Evolutionary conservation across 2,888 invertebrate species (phyloP), one percentile per base, ranked within the genome.

Genomic region (Quadroppia sp.): DNA sequence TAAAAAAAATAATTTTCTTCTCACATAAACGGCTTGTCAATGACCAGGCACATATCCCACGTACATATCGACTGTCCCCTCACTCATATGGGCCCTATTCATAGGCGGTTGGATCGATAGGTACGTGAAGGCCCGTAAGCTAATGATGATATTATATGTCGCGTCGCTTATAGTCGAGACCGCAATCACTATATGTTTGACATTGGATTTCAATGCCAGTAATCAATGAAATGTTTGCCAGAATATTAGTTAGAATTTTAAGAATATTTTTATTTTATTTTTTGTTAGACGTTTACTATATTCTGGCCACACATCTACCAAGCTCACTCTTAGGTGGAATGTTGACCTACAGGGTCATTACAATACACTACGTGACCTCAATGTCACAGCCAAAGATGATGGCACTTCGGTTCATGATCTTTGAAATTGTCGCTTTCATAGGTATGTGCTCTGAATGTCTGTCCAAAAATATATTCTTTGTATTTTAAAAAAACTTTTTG

Each of bases 61-160:
- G 1, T 61, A 61, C 15, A 3, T 32, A 61, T 17, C 61, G 1
- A 32, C 32, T n/a, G 32, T 32, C n/a, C 61, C 61, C 1, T 32
- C 32, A 32, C 17, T 61, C 15, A 30, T 61, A 1, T 61, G 61
- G 61, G 36, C 61, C 17, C 17, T 61, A 11, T 61, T 61, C 17
- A 1, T 61, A 0, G 61, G 61, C n/a, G 61, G 32, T 9, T 61
- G 61, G 61, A 61, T 61, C 20, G 61, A 61, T 30, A 28, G 61
- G n/a, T 61, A 61, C 28, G 61, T 32, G 2, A 32, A 30, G 30
- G 61, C 17, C 1, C 2, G 61, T 1, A 61, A 61, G 15, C 25
- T 20, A 2, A 11, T 59, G 17, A 32, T 61, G 32, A 1, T 61
- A 1, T 17, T 61, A 2, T 6, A n/a, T 61, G 61, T 30, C 9